Evolutionary conservation across 2,888 invertebrate species (phyloP).

Genomic region (Sphinx pinastri): DNA sequence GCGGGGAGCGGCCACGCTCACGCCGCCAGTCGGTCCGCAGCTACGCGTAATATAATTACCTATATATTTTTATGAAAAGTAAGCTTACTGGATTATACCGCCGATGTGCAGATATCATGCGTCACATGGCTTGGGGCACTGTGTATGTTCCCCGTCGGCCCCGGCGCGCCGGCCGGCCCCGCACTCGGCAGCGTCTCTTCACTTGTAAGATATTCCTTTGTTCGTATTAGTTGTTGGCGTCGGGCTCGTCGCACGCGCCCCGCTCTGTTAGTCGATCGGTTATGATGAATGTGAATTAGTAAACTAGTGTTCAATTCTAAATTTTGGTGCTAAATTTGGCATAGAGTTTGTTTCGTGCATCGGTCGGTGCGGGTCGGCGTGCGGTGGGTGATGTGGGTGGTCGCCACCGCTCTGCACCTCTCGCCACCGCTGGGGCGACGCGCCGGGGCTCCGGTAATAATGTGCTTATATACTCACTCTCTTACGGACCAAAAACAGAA

Average conservation of each 20-base stretch:
- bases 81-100: conserved; percentile 64
- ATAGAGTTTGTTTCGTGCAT: conserved; percentile 54
- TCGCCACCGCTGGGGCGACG: too few species aligned
- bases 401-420: too few species aligned
- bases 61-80: conserved; percentile 62
- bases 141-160: conserved; percentile 41
- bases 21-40: conserved; percentile 45
- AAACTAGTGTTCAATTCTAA: conserved; percentile 74
- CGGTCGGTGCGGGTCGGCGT: conserved; percentile 35
- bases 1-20: conserved; percentile 28
- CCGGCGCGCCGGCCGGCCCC: conserved; percentile 42
- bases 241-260: conserved; percentile 25
- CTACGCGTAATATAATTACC: conserved; percentile 53
- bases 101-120: conserved; percentile 52
- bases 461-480: conserved; percentile 83
- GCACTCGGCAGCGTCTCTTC: conserved; percentile 48
- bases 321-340: conserved; percentile 73
- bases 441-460: conserved; percentile 53
- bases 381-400: too few species aligned
- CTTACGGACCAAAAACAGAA: conserved; percentile 81
- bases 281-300: conserved; percentile 47
- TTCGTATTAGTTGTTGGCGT: conserved; percentile 44
- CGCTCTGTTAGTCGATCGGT: conserved; percentile 25
- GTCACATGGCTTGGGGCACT: conserved; percentile 50
- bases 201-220: conserved; percentile 61